Percentiles rank a stretch among this genome's conserved stretches.
Conservation (phyloP, 2,113 vertebrate genomes). For the Arizona elegans region DNA sequence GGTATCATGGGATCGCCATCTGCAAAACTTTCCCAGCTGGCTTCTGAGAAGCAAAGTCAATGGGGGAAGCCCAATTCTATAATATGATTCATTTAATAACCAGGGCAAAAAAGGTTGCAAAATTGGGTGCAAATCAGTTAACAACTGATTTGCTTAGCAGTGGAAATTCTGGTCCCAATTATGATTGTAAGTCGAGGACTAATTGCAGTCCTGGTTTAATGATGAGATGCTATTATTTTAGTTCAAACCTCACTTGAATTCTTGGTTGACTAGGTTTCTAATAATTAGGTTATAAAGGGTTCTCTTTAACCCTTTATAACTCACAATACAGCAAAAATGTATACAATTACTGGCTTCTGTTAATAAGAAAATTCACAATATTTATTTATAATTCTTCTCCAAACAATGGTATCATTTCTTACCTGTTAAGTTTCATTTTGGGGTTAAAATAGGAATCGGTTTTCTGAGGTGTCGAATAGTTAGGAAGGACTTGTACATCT, state of each 20-base stretch:
- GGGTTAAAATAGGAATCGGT: constrained; percentile 97
- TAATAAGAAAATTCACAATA: not conserved
- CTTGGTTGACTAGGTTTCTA: not conserved
- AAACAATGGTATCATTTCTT: constrained; percentile 39
- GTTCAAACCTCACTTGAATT: not conserved
- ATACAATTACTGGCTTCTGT: not conserved
- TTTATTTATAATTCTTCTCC: not conserved
- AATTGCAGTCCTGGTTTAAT: not conserved
- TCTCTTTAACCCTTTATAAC: not conserved
- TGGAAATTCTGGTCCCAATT: not conserved
- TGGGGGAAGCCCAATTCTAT: not conserved
- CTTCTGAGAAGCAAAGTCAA: not conserved
- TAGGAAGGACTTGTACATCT: constrained; percentile 91
- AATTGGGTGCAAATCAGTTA: not conserved
- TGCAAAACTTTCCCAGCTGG: not conserved
- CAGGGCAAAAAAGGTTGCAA: not conserved
- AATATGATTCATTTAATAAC: not conserved
- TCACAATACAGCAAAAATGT: not conserved
- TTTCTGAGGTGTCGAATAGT: constrained; percentile 88
- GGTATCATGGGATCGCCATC: not conserved
- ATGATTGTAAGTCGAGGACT: not conserved
- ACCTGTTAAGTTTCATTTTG: constrained; percentile 99
- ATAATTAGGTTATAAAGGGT: not conserved
- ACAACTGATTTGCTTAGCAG: not conserved
- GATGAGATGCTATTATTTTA: not conserved